A percentile compares a stretch with the other conserved stretches of the same genome.
phyloP scores from a whole-genome alignment of 2,888 invertebrate species.

The Schrankia costaestrigalis region DNA sequence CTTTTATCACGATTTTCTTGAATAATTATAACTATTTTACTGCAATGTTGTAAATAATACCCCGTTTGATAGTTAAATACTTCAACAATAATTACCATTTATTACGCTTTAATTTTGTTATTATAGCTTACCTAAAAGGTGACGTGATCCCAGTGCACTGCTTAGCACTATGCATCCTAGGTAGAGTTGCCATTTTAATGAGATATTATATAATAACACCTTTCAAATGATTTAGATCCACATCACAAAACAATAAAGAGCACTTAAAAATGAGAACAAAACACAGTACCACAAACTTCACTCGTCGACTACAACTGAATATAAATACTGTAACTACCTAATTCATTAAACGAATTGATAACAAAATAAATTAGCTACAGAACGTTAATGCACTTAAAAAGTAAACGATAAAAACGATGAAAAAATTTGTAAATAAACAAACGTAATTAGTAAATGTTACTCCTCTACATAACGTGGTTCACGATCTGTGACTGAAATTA shows the following conservation, averaged over 20 bases:
- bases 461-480: constrained; percentile 37
- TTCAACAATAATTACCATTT: too few relatives aligned
- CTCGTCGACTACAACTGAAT: constrained; percentile 25
- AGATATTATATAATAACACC: constrained; percentile 22
- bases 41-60: too few relatives aligned
- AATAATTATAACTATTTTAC: too few relatives aligned
- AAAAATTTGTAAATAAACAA: constrained; percentile 40
- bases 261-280: constrained; percentile 15
- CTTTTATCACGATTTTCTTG: too few relatives aligned
- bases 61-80: too few relatives aligned
- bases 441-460: constrained; percentile 33
- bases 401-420: constrained; percentile 5
- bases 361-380: constrained; percentile 10
- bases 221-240: constrained; percentile 21
- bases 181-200: constrained; percentile 69
- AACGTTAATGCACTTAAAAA: constrained; percentile 9
- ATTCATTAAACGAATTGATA: constrained; percentile 29
- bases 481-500: constrained; percentile 55
- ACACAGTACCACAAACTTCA: constrained; percentile 34
- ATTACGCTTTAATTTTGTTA: background rate
- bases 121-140: constrained; percentile 62
- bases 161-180: constrained; percentile 65
- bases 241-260: constrained; percentile 23
- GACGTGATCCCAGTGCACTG: constrained; percentile 56
- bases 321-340: too few relatives aligned